A percentile compares a stretch with the other conserved stretches of the same genome.
phyloP scores from a whole-genome alignment of 2,888 invertebrate species.

The Drepanosiphum platanoidis region DNA sequence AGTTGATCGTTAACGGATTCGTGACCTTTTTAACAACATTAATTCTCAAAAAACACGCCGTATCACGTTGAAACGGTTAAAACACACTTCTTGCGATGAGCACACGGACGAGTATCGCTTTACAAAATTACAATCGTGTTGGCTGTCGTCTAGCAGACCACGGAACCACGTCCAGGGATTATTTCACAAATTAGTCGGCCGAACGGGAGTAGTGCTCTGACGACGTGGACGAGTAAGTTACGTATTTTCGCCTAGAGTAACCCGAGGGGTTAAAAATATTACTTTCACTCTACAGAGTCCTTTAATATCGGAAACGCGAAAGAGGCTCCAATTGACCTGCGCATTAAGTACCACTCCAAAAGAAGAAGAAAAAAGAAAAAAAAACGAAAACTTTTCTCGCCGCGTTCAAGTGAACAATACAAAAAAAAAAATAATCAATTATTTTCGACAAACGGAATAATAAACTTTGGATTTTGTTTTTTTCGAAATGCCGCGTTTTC shows the following conservation, averaged over 20 bases:
- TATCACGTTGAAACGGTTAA: too few species aligned
- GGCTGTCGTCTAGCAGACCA: not conserved
- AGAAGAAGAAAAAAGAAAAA: not conserved
- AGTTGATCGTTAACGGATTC: too few species aligned
- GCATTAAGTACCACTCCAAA: not conserved
- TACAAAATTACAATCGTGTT: too few species aligned
- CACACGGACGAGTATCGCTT: too few species aligned
- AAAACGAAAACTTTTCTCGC: too few species aligned
- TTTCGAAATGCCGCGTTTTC: too few species aligned
- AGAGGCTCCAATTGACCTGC: constrained; percentile 10
- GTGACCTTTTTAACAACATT: too few species aligned
- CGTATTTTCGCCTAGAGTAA: not conserved
- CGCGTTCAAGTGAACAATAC: not conserved
- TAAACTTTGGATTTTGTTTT: not conserved
- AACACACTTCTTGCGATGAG: too few species aligned
- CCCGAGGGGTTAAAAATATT: constrained; percentile 3
- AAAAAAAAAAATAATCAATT: not conserved
- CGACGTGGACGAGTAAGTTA: not conserved
- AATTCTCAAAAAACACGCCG: too few species aligned
- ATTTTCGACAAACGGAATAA: not conserved
- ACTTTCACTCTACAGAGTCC: not conserved
- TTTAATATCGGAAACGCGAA: not conserved
- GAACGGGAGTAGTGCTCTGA: not conserved
- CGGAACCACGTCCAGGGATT: not conserved
- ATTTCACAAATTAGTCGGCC: not conserved